A percentile compares a stretch with the other conserved stretches of the same genome.
phyloP scores from a whole-genome alignment of 2,888 invertebrate genomes.

The Thymelicus acteon region DNA sequence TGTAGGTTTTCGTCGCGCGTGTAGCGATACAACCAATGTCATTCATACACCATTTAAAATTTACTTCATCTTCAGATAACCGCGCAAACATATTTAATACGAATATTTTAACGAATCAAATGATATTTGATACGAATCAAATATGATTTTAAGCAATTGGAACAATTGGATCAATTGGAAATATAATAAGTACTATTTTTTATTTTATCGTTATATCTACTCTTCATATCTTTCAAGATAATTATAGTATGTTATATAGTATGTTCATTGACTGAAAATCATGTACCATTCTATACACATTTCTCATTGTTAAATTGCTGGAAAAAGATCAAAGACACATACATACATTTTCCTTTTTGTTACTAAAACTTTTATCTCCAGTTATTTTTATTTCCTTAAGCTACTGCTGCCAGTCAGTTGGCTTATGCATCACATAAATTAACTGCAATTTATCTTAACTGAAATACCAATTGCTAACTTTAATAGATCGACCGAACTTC shows the following conservation, averaged over 20 bases:
- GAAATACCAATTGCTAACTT: constrained; percentile 15
- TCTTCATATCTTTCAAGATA: no score
- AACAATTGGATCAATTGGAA: no score
- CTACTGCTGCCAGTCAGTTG: background rate
- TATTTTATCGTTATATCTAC: no score
- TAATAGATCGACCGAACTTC: constrained; percentile 24
- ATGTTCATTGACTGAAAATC: no score
- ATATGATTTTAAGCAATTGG: no score
- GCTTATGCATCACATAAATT: constrained; percentile 18
- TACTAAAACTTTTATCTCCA: constrained; percentile 6
- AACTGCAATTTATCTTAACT: constrained; percentile 25
- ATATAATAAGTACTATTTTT: no score
- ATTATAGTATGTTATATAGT: no score
- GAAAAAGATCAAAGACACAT: no score
- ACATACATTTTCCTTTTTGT: background rate
- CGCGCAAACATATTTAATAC: background rate
- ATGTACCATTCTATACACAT: no score
- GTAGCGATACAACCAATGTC: constrained; percentile 44
- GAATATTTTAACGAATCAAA: no score
- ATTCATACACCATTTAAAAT: constrained; percentile 1
- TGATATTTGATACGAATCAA: background rate
- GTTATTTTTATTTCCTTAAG: constrained; percentile 1
- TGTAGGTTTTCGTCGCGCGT: constrained; percentile 55
- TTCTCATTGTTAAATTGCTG: no score
- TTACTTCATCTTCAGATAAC: background rate